Evolutionary conservation across 2,888 invertebrate genomes (phyloP), one percentile per base, ranked within the genome.

Genomic region (Plebejus argus): DNA sequence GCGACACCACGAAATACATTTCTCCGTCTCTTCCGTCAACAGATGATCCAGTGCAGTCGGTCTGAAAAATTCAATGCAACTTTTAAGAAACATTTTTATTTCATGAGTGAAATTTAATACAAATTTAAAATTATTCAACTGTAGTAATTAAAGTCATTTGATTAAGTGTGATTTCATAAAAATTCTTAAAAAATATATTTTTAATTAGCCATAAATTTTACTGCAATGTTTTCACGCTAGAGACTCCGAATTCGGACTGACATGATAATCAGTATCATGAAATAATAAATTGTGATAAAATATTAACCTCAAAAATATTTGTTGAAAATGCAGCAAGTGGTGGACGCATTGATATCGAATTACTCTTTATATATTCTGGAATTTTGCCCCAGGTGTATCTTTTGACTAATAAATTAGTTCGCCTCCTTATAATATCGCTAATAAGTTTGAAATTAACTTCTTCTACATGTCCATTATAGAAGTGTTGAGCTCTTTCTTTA

Each of bases 391-490:
- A 95, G 0, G 97, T 97, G 82, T 97, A 96, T 82, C 97, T 95
- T 84, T 97, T 97, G 0, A 98, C 96, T 70, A 98, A 89, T 39
- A 97, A 91, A 88, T 98, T 98, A 0, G 97, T 97, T 81, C 97
- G 93, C 79, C 97, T 94, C 75, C 98, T 94, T n/a, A 97, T 96
- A 3, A 97, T 95, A 83, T 98, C 98, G 78, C 97, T 97, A 45
- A 98, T 97, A 35, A 97, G 95, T 81, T 96, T 96, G 85, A 97
- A 98, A 82, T 97, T 97, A 0, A 97, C 96, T 88, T 98, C 98
- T 85, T 98, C 97, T 0, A 98, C 97, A 78, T 97, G 96, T 0
- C 98, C 98, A 81, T 97, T 97, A 85, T 98, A 98, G 82, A 98
- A 97, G 82, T 98, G 97, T 82, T 97, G 97, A 0, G 97, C 97